phyloP scores from a whole-genome alignment of 1,140 invertebrate genomes.

The Macrobrachium nipponense region DNA sequence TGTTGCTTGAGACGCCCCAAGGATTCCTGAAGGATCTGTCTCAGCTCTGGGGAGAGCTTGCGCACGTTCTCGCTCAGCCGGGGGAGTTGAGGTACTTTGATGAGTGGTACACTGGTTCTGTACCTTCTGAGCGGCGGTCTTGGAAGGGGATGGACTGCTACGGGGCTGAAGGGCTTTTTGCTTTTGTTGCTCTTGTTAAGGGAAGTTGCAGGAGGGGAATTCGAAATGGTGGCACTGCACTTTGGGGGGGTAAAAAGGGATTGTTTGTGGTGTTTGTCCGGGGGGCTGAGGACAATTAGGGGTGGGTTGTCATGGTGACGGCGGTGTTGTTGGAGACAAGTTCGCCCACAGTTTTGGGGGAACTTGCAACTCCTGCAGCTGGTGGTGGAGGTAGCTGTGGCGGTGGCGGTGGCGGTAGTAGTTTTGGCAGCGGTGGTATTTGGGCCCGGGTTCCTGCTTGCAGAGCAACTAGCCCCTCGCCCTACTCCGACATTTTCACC shows the following conservation, averaged over 20 bases:
- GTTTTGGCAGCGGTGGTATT: neutral
- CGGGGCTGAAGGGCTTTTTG: too few species aligned
- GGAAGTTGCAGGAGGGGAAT: neutral
- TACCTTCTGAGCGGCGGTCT: conserved; percentile 5
- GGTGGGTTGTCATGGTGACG: conserved; percentile 29
- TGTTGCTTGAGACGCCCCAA: conserved; percentile 31
- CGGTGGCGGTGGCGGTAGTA: conserved; percentile 18
- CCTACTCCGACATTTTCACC: conserved; percentile 52
- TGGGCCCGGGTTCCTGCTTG: neutral
- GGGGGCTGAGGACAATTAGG: conserved; percentile 4
- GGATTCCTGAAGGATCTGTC: conserved; percentile 32
- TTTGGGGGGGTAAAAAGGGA: neutral
- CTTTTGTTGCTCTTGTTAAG: too few species aligned
- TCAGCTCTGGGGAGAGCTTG: conserved; percentile 34
- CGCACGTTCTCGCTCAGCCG: conserved; percentile 48
- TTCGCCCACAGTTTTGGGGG: conserved; percentile 23
- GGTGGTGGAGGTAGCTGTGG: conserved; percentile 19
- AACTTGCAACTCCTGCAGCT: conserved; percentile 40
- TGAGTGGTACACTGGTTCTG: conserved; percentile 20
- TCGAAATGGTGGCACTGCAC: neutral
- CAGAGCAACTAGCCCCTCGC: conserved; percentile 18
- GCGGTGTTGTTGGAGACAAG: conserved; percentile 35
- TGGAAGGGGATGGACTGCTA: neutral
- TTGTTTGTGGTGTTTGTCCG: neutral
- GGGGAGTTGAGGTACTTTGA: conserved; percentile 49